Conservation (phyloP, 1,140 invertebrate species). For the Macrotrachela quadricornifera region DNA sequence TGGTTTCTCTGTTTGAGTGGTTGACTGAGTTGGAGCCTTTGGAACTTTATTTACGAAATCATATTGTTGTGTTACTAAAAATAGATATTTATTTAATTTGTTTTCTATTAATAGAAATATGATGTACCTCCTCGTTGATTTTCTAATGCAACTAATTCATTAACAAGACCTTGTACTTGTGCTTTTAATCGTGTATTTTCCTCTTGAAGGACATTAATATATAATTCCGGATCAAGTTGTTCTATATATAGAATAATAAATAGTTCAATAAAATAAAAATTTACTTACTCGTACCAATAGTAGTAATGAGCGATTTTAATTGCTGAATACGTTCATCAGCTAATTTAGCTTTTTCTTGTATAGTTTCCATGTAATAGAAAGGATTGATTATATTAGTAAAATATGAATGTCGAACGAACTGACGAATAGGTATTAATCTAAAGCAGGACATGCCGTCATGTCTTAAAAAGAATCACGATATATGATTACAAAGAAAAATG, state of each 20-base stretch:
- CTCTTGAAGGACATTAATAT: not conserved
- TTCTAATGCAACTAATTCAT: conserved; percentile 1
- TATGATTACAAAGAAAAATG: too few species aligned
- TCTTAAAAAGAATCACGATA: too few species aligned
- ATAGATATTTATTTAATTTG: not conserved
- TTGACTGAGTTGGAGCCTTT: not conserved
- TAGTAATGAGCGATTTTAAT: conserved; percentile 1
- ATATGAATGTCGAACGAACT: too few species aligned
- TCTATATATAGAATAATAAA: too few species aligned
- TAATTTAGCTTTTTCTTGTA: not conserved
- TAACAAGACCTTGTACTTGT: conserved; percentile 1
- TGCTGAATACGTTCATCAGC: conserved; percentile 3
- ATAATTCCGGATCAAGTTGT: too few species aligned
- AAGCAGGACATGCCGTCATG: too few species aligned
- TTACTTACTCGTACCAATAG: not conserved
- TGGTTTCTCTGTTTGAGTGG: not conserved
- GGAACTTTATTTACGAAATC: not conserved
- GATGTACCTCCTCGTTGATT: not conserved
- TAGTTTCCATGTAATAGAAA: not conserved
- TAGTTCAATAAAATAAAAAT: too few species aligned
- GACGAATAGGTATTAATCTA: too few species aligned
- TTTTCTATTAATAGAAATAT: not conserved
- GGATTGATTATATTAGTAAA: too few species aligned
- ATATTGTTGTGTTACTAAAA: not conserved
- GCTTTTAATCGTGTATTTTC: conserved; percentile 5